Evolutionary conservation across 2,888 invertebrate species (phyloP), one percentile per base, ranked within the genome.

Genomic region (Onchidella celtica): DNA sequence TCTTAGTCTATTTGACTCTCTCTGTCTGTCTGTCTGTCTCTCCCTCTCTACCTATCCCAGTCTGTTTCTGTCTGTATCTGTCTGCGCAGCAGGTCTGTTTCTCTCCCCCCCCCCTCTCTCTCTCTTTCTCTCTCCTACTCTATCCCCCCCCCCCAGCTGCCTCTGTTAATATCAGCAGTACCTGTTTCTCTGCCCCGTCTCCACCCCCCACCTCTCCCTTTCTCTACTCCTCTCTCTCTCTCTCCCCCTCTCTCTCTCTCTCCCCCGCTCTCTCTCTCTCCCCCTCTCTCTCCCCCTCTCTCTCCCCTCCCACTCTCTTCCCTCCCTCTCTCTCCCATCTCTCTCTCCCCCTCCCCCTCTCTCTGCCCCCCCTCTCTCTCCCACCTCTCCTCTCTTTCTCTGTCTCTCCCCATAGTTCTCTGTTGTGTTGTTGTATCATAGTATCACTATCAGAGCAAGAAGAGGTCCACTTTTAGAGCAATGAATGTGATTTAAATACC

Each of bases 311-410:
- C 21, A 9, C 34, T n/a, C 9, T 69, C 24, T 14, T 69, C n/a
- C 6, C 24, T n/a, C 6, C 21, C 32, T 27, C 17, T 29, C 27
- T 6, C 29, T 66, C 9, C 27, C 34, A 27, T 29, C 32, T 29
- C 29, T 66, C 66, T 29, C 66, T 66, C 66, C 32, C 66, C 29
- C 66, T 34, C 66, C 21, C 32, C 29, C 66, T 66, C 66, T 29
- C 66, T 66, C 66, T 29, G 6, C 21, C 66, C 32, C 66, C 59
- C 29, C 32, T 6, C 66, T 29, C 32, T 6, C 66, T 66, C 27
- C 29, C 27, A 29, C 66, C 21, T 32, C 34, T 34, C 21, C 66
- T 34, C 66, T 11, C 32, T 29, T 32, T 29, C 27, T 27, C 17
- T 66, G 9, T 29, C 66, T 66, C 29, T 29, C 32, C 9, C 66